Base-by-base conservation (phyloP, 2,797 vertebrate species). In the Muraenolepis orangiensis region DNA sequence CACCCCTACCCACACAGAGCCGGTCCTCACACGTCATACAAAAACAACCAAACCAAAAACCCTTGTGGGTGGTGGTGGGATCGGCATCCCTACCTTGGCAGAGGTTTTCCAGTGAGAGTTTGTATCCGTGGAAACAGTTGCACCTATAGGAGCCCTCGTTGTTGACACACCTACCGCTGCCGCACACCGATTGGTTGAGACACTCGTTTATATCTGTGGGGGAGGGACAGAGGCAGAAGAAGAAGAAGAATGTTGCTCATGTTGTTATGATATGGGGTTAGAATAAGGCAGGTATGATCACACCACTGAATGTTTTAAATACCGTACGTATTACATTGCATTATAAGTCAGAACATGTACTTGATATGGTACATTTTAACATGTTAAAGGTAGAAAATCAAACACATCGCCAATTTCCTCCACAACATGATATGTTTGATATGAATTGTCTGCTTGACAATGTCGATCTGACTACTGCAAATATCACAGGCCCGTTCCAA, bases 121-220 rank as follows among this genome's bases (percentile, higher is more conserved):
- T 72, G 0, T 94, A 98, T 84, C 95, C 96, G 6, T 69, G 88
- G 84, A 94, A 94, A 85, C 96, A 97, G 85, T 91, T 92, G 79
- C 96, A 97, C 71, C 71, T 92, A 81, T 95, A 96, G 80, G 95
- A 96, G 61, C 96, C 95, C 0, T 95, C 93, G 0, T 92, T 86
- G 88, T 97, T 98, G 91, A 94, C 74, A 82, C 96, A 98, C 13
- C 57, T 87, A 20, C 96, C 96, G 0, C 85, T 90, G 70, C 90
- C 66, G 14, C 96, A 97, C 80, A 86, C 79, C 3, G 89, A 94
- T 2, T 93, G 90, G 74, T 72, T 85, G 82, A 96, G 86, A 80
- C 96, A 97, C 81, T 97, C 95, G 0, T 96, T 94, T 68, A 94
- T 80, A 70, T 97, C 96, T 97, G 91, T 69, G 66, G 80, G 72